These are phyloP conservation scores for Apodemus sylvaticus DNA, from an alignment of 2,113 vertebrate genomes.

Conservation along the genomic window DNA sequence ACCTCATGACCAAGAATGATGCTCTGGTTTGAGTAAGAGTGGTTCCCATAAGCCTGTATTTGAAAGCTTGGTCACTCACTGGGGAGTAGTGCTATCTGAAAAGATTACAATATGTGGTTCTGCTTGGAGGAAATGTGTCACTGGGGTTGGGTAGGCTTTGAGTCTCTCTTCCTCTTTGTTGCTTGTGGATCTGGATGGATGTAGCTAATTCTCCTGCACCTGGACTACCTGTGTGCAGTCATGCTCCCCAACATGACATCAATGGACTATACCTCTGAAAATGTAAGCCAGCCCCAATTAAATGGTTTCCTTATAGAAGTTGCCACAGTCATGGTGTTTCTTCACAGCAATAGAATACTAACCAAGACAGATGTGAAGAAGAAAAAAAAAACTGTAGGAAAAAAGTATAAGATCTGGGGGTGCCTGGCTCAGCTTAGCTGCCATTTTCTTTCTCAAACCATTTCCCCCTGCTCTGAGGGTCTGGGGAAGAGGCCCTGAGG, in stretches of 20 bases:
- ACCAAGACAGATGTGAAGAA: not conserved
- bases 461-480: rapidly evolving
- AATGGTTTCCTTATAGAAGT: not conserved
- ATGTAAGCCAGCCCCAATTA: not conserved
- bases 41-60: not conserved
- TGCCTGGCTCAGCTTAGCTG: not conserved
- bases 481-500: not conserved
- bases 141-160: not conserved
- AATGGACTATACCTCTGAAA: not conserved
- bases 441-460: not conserved
- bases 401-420: not conserved
- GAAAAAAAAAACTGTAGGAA: not conserved
- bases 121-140: not conserved
- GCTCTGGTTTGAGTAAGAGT: not conserved
- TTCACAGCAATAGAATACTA: not conserved
- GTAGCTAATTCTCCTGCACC: not conserved
- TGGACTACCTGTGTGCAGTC: not conserved
- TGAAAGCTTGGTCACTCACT: not conserved
- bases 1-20: not conserved
- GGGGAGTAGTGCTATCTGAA: not conserved
- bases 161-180: not conserved
- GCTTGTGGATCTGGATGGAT: not conserved
- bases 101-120: not conserved
- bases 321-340: not conserved
- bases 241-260: not conserved